phyloP scores from a whole-genome alignment of 2,888 invertebrate genomes.

The Pollenia griseotomentosa region DNA sequence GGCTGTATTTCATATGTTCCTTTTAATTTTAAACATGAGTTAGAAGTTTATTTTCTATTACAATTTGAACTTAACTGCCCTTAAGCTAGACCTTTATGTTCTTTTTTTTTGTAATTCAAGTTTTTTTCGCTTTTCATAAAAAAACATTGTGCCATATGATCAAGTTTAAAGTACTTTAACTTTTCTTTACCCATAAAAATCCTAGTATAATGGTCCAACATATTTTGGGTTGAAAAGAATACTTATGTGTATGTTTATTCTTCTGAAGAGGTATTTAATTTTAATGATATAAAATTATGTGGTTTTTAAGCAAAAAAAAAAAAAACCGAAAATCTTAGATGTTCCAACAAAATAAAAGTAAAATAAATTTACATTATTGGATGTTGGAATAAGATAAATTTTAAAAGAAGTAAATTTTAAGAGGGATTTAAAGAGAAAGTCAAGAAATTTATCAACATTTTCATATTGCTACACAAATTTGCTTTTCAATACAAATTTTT shows the following conservation, averaged over 20 bases:
- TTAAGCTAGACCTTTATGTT: constrained; percentile 65
- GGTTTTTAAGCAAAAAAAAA: constrained; percentile 59
- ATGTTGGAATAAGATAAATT: not conserved
- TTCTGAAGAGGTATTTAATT: constrained; percentile 65
- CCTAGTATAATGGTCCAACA: constrained; percentile 48
- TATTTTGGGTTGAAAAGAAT: constrained; percentile 46
- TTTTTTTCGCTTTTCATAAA: constrained; percentile 23
- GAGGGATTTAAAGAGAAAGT: too few relatives aligned
- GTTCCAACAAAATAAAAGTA: not conserved
- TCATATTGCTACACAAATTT: not conserved
- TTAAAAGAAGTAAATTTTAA: not conserved
- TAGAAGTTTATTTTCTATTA: constrained; percentile 68
- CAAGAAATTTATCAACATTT: not conserved
- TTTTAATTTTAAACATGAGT: constrained; percentile 64
- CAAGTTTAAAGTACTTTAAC: constrained; percentile 35
- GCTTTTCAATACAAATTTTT: too few relatives aligned
- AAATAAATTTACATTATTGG: constrained; percentile 1
- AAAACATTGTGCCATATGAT: constrained; percentile 38
- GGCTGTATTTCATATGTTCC: constrained; percentile 16
- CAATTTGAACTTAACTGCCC: constrained; percentile 72
- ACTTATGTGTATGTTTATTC: constrained; percentile 13
- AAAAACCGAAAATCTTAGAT: constrained; percentile 47
- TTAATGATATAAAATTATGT: constrained; percentile 72
- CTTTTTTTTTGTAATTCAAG: constrained; percentile 30
- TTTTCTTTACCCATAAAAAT: constrained; percentile 20